Evolutionary conservation across 2,797 vertebrate genomes (phyloP).

Genomic region (Semaprochilodus insignis): DNA sequence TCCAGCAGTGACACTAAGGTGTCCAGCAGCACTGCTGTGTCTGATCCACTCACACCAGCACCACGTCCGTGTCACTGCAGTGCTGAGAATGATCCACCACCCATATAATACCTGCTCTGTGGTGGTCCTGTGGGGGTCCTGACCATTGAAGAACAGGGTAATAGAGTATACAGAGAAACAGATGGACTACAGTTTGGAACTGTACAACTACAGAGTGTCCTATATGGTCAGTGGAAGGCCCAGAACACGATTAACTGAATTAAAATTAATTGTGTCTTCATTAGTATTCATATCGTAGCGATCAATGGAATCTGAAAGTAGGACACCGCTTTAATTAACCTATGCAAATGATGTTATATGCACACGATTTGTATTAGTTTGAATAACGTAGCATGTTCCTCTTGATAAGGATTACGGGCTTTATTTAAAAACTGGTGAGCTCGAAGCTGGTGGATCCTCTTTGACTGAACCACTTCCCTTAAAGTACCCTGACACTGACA

Average conservation of each 20-base stretch:
- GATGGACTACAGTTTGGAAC: too few relatives aligned
- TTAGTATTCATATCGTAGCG: slow-evolving; percentile 74
- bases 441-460: slow-evolving; percentile 51
- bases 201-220: too few relatives aligned
- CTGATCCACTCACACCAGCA: too few relatives aligned
- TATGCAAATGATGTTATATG: slow-evolving; percentile 76
- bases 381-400: slow-evolving; percentile 62
- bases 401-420: slow-evolving; percentile 65
- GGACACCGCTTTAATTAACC: slow-evolving; percentile 79
- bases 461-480: slow-evolving; percentile 48
- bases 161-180: too few relatives aligned
- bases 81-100: too few relatives aligned
- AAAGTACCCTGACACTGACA: slow-evolving; percentile 52
- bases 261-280: slow-evolving; percentile 68
- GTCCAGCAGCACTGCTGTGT: too few relatives aligned
- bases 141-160: too few relatives aligned
- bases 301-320: slow-evolving; percentile 68
- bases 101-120: too few relatives aligned
- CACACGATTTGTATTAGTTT: slow-evolving; percentile 70
- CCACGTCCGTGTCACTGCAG: too few relatives aligned
- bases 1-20: too few relatives aligned
- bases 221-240: slow-evolving; percentile 24
- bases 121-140: too few relatives aligned
- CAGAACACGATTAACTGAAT: slow-evolving; percentile 64
- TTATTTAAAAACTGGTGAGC: slow-evolving; percentile 50